Conservation (phyloP, 1,140 invertebrate genomes). For the Solenopsis invicta region DNA sequence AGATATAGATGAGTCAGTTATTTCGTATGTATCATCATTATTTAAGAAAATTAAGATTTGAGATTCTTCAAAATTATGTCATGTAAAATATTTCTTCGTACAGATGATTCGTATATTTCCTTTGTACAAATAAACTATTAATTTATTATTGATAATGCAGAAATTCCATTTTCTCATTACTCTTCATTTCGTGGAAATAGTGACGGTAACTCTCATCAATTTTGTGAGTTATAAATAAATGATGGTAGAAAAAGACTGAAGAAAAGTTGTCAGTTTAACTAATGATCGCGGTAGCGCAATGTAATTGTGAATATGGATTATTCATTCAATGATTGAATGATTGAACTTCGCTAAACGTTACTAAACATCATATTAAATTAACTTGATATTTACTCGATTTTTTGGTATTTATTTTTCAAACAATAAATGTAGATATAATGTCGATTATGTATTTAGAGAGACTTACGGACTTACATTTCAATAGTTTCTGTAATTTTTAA, state of each 20-base stretch:
- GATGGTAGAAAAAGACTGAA: not conserved
- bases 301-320: not conserved
- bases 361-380: not conserved
- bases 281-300: not conserved
- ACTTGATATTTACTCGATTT: not conserved
- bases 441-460: not conserved
- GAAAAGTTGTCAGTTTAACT: constrained; percentile 3
- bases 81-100: not conserved
- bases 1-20: not conserved
- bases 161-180: not conserved
- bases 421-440: not conserved
- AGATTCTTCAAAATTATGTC: no score
- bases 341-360: not conserved
- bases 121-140: not conserved
- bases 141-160: constrained; percentile 27
- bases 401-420: not conserved
- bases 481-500: not conserved
- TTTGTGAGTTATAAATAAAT: constrained; percentile 27
- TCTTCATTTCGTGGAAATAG: constrained; percentile 4
- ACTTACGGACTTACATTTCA: not conserved
- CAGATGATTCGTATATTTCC: not conserved
- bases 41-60: not conserved
- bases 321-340: not conserved
- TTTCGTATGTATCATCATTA: not conserved
- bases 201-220: not conserved